phyloP scores from a whole-genome alignment of 2,888 invertebrate species.

The Tanypteryx hageni region DNA sequence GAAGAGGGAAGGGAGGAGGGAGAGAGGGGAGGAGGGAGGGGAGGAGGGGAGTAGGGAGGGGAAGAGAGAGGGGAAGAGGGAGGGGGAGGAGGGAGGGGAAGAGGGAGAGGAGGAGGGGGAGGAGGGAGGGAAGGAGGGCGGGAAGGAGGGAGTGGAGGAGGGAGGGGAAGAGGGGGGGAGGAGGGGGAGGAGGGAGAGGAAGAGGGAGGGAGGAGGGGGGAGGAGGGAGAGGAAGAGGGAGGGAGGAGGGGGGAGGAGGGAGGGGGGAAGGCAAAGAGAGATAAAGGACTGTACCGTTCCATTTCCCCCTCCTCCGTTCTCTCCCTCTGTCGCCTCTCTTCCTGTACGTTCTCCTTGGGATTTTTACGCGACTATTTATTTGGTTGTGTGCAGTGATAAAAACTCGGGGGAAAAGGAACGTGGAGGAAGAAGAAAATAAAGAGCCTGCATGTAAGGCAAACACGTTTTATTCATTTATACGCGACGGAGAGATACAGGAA shows the following conservation, averaged over 20 bases:
- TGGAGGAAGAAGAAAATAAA: background rate
- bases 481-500: background rate
- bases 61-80: background rate
- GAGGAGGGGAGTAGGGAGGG: background rate
- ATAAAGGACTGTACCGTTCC: background rate
- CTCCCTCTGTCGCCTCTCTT: background rate
- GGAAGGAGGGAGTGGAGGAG: background rate
- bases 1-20: background rate
- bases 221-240: background rate
- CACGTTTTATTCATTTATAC: background rate
- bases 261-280: background rate
- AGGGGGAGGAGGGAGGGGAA: background rate
- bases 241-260: background rate
- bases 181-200: background rate
- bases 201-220: background rate
- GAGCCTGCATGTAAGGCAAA: background rate
- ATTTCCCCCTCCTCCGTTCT: background rate
- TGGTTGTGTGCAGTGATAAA: background rate
- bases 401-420: background rate
- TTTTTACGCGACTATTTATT: slow-evolving; percentile 10
- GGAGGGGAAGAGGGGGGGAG: too few relatives aligned
- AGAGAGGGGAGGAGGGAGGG: background rate
- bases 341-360: background rate
- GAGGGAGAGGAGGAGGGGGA: background rate
- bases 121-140: background rate